Base-by-base conservation (phyloP, 2,888 invertebrate genomes). In the Rhagium mordax region DNA sequence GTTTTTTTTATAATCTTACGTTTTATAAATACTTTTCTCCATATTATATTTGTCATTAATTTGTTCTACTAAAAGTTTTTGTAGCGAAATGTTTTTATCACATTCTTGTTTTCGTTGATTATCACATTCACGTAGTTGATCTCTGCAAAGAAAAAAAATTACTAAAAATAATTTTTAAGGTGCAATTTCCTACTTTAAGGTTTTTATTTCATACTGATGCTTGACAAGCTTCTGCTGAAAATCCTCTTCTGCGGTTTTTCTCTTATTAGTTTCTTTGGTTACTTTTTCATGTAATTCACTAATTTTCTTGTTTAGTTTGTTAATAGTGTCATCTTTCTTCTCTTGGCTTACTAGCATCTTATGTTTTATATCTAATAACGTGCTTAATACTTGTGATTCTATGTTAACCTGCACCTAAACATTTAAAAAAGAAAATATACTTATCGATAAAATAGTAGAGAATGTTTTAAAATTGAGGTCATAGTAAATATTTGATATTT, bases 11-110 rank as follows among this genome's bases (percentile, higher is more conserved):
- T 15, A 13, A n/a, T 41, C 73, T 49, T 61, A 74, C 73, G 47
- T 53, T 27, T 59, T 65, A 55, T 70, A 70, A 18, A 53, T 60
- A 15, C 61, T 29, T 62, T 53, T 70, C 47, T 70, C 61, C 7
- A 66, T 41, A 13, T 41, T 64, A 66, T 53, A 74, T n/a, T 67
- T 74, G 41, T 74, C 66, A 21, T 41, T 53, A 8, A 61, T 49
- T 47, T 70, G 66, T 47, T 74, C 73, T 18, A 74, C 16, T 15
- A 74, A 53, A 13, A 66, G 15, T 53, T 65, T 70, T 60, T 74
- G 73, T 27, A 74, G 69, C 0, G 53, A 66, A 10, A 48, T 15
- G 10, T 70, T 74, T 20, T 60, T 70, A 6, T 61, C 66, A 3
- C 16, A n/a, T 20, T 48, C 27, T 7, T 61, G 33, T 41, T 66